phyloP scores from a whole-genome alignment of 2,797 vertebrate species.

The Apogon talboti region DNA sequence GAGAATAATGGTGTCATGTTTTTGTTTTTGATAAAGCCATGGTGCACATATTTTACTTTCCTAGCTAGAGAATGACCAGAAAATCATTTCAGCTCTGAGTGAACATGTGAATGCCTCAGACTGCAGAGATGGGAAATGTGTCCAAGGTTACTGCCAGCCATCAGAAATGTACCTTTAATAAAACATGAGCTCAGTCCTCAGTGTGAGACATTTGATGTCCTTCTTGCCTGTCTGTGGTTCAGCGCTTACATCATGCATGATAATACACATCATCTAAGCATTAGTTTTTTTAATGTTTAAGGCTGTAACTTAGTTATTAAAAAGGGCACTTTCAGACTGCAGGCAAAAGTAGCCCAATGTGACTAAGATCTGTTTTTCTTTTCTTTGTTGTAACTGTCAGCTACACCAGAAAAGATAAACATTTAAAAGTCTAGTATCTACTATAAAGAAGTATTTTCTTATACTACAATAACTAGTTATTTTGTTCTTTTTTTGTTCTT shows the following conservation, averaged over 20 bases:
- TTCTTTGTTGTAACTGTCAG: no score
- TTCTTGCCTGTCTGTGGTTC: background rate
- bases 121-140: conserved; percentile 2
- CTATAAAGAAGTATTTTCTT: no score
- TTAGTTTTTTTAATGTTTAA: no score
- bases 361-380: no score
- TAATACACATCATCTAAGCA: background rate
- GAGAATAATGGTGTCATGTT: background rate
- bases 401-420: no score
- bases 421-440: no score
- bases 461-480: no score
- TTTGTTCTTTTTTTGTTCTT: no score
- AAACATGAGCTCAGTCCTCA: conserved; percentile 2
- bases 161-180: conserved; percentile 3
- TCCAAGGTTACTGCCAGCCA: conserved; percentile 2
- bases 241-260: no score
- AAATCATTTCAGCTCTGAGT: background rate
- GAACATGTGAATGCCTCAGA: background rate
- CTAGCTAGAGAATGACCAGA: background rate
- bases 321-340: background rate
- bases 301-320: conserved; percentile 9
- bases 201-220: conserved; percentile 2
- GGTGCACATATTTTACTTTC: background rate
- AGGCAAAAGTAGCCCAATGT: no score
- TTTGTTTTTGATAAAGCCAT: no score